Evolutionary conservation across 2,888 invertebrate genomes (phyloP), one percentile per base, ranked within the genome.

Genomic region (Pollenia labialis): DNA sequence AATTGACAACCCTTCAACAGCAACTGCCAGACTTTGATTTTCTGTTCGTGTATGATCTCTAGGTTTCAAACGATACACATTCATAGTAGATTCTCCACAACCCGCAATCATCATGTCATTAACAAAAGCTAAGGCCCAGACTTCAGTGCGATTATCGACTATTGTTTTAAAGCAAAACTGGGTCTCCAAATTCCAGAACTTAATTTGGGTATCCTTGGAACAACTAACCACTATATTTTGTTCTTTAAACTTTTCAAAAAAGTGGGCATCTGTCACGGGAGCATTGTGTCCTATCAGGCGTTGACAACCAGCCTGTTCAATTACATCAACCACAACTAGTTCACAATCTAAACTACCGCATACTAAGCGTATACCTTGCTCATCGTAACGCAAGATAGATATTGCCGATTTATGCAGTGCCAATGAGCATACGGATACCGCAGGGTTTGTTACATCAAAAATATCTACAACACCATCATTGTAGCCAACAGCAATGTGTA

Each of bases 161-260:
- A 99, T 94, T 4, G 99, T 99, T 93, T 97, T 97, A 91, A 99
- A 99, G 93, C 99, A 99, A 91, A 98, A 97, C 90, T 98, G 97
- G 8, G 98, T 98, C 89, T 97, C 97, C 88, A 99, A 94, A 93
- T 99, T 98, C 99, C 99, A 99, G 92, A 99, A 98, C 93, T 99
- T 99, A 0, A 99, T 95, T 92, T 97, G 97, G 10, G 97, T 97
- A 92, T 99, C 99, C 93, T 98, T 98, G 0, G 99, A 98, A 52
- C 97, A 95, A 90, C 97, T 97, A 9, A 98, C 94, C 10, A 98
- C 92, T 88, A 95, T 95, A 81, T 96, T 94, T 40, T 92, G 89
- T 6, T 90, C 90, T 1, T 90, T 89, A 10, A 90, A 88, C 11
- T 91, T 90, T 81, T 95, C 95, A 92, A 97, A 95, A 90, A 97